phyloP scores from a whole-genome alignment of 2,888 invertebrate genomes.

The Drosophila infuscata region DNA sequence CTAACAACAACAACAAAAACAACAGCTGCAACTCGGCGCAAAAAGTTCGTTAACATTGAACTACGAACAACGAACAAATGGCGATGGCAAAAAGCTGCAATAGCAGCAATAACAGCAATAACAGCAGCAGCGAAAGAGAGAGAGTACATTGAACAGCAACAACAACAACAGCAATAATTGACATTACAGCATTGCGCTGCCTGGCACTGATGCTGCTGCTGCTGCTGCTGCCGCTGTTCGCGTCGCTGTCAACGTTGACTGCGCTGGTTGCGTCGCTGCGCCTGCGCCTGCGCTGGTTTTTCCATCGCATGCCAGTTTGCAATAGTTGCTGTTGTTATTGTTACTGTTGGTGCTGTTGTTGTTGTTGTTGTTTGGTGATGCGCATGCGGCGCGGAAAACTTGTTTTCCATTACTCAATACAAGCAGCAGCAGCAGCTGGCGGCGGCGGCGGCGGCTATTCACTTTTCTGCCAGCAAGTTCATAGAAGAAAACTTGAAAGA shows the following conservation, averaged over 20 bases:
- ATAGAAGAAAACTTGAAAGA: constrained; percentile 70
- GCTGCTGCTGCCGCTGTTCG: constrained; percentile 29
- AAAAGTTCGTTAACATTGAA: constrained; percentile 84
- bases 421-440: constrained; percentile 46
- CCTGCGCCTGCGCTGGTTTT: constrained; percentile 68
- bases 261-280: constrained; percentile 15
- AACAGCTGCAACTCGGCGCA: constrained; percentile 56
- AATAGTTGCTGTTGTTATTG: constrained; percentile 38
- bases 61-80: constrained; percentile 71
- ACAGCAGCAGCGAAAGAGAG: constrained; percentile 23
- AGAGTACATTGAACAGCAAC: constrained; percentile 46
- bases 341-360: constrained; percentile 38
- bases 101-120: constrained; percentile 18
- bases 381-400: constrained; percentile 76
- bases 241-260: constrained; percentile 12
- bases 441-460: constrained; percentile 56
- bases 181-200: constrained; percentile 74
- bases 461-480: constrained; percentile 76
- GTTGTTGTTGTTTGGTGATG: constrained; percentile 56
- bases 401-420: constrained; percentile 80
- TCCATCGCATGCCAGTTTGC: constrained; percentile 67
- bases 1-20: constrained; percentile 59
- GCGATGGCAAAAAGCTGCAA: constrained; percentile 25
- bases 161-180: constrained; percentile 44
- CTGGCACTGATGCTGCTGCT: constrained; percentile 40